Evolutionary conservation across 2,113 vertebrate species (phyloP).

Genomic region (Cheirogaleus medius): DNA sequence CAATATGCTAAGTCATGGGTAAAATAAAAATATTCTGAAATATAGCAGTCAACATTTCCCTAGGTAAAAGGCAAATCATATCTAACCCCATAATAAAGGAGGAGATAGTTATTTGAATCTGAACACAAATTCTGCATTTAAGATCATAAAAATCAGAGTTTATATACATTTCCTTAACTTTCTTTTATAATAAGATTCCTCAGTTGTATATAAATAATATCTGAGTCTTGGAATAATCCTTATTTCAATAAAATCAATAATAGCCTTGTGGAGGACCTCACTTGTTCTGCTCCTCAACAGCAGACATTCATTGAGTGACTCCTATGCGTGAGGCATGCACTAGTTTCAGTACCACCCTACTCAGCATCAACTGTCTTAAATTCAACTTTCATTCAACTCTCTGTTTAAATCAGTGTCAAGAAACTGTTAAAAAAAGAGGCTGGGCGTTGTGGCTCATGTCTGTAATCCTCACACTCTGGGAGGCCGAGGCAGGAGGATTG

Average conservation of each 20-base stretch:
- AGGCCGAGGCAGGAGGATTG: too few species aligned
- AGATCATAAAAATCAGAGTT: background rate
- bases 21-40: constrained; percentile 38
- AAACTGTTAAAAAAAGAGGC: too few species aligned
- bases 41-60: background rate
- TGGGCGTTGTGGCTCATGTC: too few species aligned
- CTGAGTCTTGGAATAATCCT: background rate
- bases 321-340: too few species aligned
- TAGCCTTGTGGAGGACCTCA: background rate
- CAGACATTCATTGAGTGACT: background rate
- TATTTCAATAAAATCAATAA: constrained; percentile 31
- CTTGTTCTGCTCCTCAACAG: background rate
- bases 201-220: background rate
- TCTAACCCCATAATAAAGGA: background rate
- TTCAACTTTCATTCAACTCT: background rate
- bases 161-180: background rate
- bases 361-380: background rate
- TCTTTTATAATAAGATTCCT: background rate
- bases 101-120: background rate
- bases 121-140: background rate
- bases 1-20: background rate
- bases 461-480: too few species aligned
- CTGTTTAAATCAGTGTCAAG: background rate
- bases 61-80: background rate
- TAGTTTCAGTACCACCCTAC: background rate